Percentiles rank a stretch among this genome's conserved stretches.
Conservation (phyloP, 2,888 invertebrate species). For the Cephalotes varians region DNA sequence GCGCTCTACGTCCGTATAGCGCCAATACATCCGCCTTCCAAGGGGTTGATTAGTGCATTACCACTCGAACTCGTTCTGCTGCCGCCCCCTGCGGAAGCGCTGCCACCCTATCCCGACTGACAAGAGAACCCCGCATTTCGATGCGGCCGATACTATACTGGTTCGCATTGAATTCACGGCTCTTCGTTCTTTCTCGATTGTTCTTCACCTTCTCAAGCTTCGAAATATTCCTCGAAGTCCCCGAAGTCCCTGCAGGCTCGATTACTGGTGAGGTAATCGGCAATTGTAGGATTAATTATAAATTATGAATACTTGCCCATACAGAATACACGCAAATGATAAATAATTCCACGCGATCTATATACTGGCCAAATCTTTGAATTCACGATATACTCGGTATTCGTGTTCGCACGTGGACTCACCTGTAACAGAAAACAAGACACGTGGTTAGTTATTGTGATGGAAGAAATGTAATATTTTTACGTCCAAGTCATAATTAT, state of each 20-base stretch:
- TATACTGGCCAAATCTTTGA: conserved; percentile 60
- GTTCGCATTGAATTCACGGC: conserved; percentile 70
- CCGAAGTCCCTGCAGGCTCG: conserved; percentile 63
- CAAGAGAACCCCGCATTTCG: conserved; percentile 58
- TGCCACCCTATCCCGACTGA: conserved; percentile 51
- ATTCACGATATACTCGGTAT: conserved; percentile 5
- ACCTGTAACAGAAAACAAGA: conserved; percentile 79
- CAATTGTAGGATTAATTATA: conserved; percentile 83
- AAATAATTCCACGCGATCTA: conserved; percentile 74
- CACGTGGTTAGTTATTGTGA: conserved; percentile 61
- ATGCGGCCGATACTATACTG: conserved; percentile 59
- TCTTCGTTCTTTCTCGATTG: conserved; percentile 45
- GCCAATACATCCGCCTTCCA: conserved; percentile 80
- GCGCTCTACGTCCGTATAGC: conserved; percentile 73
- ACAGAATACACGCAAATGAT: conserved; percentile 58
- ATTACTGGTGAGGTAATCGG: conserved; percentile 72
- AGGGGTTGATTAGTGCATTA: conserved; percentile 83
- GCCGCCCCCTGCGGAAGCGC: conserved; percentile 35
- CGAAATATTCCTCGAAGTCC: conserved; percentile 70
- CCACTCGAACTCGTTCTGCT: conserved; percentile 78
- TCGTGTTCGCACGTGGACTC: conserved; percentile 65
- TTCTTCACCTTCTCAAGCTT: conserved; percentile 24
- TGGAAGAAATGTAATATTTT: neutral
- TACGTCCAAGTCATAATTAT: neutral
- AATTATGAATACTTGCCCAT: conserved; percentile 64